phyloP scores from a whole-genome alignment of 1,140 invertebrate genomes.

The Zaprionus davidi region DNA sequence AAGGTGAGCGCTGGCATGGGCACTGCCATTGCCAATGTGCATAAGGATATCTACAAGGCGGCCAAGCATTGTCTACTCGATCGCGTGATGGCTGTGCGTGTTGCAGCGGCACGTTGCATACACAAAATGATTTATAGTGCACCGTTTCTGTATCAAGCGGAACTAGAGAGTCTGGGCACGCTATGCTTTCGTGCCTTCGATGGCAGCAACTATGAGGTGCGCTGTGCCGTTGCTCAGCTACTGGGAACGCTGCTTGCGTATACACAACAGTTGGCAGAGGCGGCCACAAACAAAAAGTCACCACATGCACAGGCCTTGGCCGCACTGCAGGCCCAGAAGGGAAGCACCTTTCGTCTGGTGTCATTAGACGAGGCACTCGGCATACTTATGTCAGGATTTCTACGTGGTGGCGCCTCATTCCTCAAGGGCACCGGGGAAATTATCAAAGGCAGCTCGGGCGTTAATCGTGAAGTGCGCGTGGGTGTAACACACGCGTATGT shows the following conservation, averaged over 20 bases:
- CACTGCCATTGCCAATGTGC: constrained; percentile 92
- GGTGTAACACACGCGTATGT: constrained; percentile 98
- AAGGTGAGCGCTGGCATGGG: constrained; percentile 96
- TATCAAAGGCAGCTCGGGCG: constrained; percentile 96
- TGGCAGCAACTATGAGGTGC: constrained; percentile 97
- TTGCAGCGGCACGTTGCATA: constrained; percentile 95
- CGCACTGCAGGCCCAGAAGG: constrained; percentile 62
- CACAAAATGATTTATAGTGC: constrained; percentile 95
- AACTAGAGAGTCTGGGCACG: constrained; percentile 95
- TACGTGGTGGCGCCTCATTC: constrained; percentile 97
- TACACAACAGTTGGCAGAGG: constrained; percentile 87
- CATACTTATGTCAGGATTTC: constrained; percentile 96
- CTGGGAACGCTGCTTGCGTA: constrained; percentile 92
- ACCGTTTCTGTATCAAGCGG: constrained; percentile 93
- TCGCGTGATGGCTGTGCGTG: constrained; percentile 94
- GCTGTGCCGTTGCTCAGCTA: constrained; percentile 95
- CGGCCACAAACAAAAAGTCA: constrained; percentile 59
- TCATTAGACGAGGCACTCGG: constrained; percentile 96
- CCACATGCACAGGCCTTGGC: constrained; percentile 48
- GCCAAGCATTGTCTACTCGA: constrained; percentile 94
- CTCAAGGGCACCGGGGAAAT: constrained; percentile 97
- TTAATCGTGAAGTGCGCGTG: constrained; percentile 97
- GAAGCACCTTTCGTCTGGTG: constrained; percentile 85
- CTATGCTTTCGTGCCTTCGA: constrained; percentile 96
- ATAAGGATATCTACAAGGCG: constrained; percentile 97